phyloP scores from a whole-genome alignment of 2,888 invertebrate species.

The Melangyna quadrimaculata region DNA sequence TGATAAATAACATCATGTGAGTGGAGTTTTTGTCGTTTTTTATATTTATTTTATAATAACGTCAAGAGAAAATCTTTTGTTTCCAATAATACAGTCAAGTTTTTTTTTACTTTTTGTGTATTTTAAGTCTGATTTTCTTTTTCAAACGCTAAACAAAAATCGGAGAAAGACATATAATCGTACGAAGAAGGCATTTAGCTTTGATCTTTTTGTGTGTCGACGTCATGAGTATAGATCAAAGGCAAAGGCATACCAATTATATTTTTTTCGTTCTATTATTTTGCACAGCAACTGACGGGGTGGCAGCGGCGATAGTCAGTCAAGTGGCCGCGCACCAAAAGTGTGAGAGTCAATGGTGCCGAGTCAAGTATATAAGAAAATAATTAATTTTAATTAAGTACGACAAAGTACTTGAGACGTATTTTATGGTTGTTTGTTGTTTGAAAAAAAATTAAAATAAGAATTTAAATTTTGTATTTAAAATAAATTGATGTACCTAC shows the following conservation, averaged over 20 bases:
- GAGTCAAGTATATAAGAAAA: slow-evolving; percentile 27
- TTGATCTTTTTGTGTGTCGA: slow-evolving; percentile 55
- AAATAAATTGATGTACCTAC: too few relatives aligned
- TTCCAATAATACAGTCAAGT: slow-evolving; percentile 31
- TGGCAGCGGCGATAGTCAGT: slow-evolving; percentile 24
- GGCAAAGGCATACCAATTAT: slow-evolving; percentile 50
- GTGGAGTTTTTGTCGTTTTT: too few relatives aligned
- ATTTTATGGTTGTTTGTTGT: not conserved
- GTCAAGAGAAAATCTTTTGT: not conserved
- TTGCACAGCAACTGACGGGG: slow-evolving; percentile 5
- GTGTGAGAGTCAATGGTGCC: slow-evolving; percentile 6
- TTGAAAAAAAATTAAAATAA: too few relatives aligned
- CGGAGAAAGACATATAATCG: not conserved
- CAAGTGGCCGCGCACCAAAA: slow-evolving; percentile 29
- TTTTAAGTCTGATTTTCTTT: not conserved
- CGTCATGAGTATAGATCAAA: slow-evolving; percentile 53
- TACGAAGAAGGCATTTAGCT: slow-evolving; percentile 46
- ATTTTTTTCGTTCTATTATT: slow-evolving; percentile 9
- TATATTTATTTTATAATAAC: too few relatives aligned
- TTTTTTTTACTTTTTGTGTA: not conserved
- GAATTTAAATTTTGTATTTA: too few relatives aligned
- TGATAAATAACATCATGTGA: too few relatives aligned
- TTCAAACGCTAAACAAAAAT: not conserved
- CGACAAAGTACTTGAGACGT: slow-evolving; percentile 41
- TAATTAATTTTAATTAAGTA: slow-evolving; percentile 45